These are phyloP conservation scores for Onthophagus sagittarius DNA, from an alignment of 2,888 invertebrate species.

Conservation along the genomic window DNA sequence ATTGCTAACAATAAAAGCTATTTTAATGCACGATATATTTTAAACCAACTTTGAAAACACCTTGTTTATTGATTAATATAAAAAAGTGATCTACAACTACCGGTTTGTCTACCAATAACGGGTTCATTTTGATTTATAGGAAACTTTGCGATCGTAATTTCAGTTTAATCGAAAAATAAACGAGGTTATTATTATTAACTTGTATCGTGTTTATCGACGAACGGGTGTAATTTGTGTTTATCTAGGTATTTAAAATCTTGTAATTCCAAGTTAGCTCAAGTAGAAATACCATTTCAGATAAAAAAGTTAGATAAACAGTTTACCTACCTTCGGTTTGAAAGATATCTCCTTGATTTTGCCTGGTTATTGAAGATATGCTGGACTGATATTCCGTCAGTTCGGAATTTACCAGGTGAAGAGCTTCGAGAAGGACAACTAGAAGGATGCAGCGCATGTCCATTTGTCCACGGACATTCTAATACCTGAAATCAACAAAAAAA, in stretches of 20 bases:
- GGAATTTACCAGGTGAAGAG: slow-evolving; percentile 10
- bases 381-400: slow-evolving; percentile 19
- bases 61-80: no score
- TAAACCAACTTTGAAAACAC: no score
- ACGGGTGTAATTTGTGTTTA: not conserved
- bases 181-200: not conserved
- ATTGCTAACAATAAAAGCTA: no score
- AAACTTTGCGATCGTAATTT: not conserved
- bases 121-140: not conserved
- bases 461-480: slow-evolving; percentile 27
- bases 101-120: not conserved
- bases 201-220: not conserved
- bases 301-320: not conserved
- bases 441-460: slow-evolving; percentile 26
- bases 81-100: not conserved
- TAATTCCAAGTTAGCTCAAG: no score
- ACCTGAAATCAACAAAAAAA: slow-evolving; percentile 25
- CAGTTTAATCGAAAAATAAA: not conserved
- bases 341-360: slow-evolving; percentile 59
- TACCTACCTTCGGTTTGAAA: slow-evolving; percentile 55
- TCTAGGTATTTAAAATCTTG: not conserved
- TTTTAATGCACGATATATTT: no score
- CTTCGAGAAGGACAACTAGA: slow-evolving; percentile 18
- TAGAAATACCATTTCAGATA: not conserved
- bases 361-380: slow-evolving; percentile 46